Evolutionary conservation across 2,113 vertebrate genomes (phyloP).

Genomic region (Trichomycterus rosablanca): DNA sequence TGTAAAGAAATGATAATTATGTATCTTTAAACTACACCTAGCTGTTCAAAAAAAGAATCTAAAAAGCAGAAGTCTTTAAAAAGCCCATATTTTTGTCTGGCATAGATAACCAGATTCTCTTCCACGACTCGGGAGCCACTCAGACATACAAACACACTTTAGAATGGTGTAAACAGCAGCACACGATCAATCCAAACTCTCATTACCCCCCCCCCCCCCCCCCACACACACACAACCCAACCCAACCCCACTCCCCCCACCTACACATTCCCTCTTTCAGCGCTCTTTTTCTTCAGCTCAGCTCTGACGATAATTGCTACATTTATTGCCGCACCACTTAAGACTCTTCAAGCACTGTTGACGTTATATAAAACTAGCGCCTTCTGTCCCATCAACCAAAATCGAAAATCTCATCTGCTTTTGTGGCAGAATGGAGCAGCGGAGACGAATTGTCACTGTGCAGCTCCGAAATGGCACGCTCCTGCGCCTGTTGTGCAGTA

Average conservation of each 20-base stretch:
- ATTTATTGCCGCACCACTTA: slow-evolving; percentile 10
- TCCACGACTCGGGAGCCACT: not conserved
- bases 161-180: not conserved
- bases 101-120: not conserved
- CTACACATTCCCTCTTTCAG: not conserved
- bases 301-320: not conserved
- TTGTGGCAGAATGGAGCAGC: not conserved
- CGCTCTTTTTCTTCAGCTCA: slow-evolving; percentile 7
- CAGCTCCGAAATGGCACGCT: not conserved
- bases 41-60: too few relatives aligned
- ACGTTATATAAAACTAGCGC: not conserved
- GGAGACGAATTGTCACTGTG: not conserved
- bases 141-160: not conserved
- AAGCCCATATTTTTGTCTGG: too few relatives aligned
- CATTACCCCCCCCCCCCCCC: not conserved
- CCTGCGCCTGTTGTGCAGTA: not conserved
- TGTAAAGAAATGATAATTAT: too few relatives aligned
- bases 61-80: too few relatives aligned
- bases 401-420: slow-evolving; percentile 10
- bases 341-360: slow-evolving; percentile 5
- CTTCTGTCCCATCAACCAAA: slow-evolving; percentile 1
- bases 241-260: too few relatives aligned
- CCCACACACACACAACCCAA: not conserved
- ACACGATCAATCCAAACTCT: not conserved
- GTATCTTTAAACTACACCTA: too few relatives aligned